Base-by-base conservation (phyloP, 92 coral and sea anemone genomes). In the Heliopora coerulea region DNA sequence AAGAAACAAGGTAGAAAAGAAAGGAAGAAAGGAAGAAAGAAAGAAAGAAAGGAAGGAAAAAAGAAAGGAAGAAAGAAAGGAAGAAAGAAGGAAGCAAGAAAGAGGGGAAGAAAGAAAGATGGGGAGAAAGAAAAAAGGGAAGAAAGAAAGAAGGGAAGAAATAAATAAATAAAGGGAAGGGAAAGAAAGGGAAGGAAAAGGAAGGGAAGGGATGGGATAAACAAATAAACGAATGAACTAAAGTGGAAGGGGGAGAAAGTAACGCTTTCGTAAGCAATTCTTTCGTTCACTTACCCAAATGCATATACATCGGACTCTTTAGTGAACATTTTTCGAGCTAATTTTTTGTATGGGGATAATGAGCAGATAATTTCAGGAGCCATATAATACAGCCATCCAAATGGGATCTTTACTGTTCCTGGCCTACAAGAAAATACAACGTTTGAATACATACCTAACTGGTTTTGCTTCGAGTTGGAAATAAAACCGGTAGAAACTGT, bases 361-460 rank as follows among this genome's bases (percentile, higher is more conserved):
- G 89, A 78, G 42, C 86, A 86, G 15, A 90, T 74, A 27, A 93
- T 79, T 80, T 93, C 98, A 60, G 98, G 98, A 23, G 98, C 98
- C 61, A 93, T 65, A 52, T 93, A 93, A 34, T 87, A 83, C 34
- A 93, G 62, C 98, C 98, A 93, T 1, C 98, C 98, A 12, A 82
- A 75, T 21, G 98, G 98, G 4, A 93, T 79, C 83, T 87, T 83
- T 21, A 93, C 81, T 63, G 77, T 75, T 26, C 90, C 88, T 7
- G 95, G 95, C 61, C 98, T 89, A 59, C 17, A 58, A 49, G 3
- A 7, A 52, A 46, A 46, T 8, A 46, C 52, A 46, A 4, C 5
- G 12, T 37, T 37, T 4, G 12, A 12, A 4, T 50, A 50, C 6
- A 5, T 50, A 50, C 8, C 17, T 50, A 50, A 6, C 10, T 33